Percentiles rank a stretch among this genome's conserved stretches.
phyloP scores from a whole-genome alignment of 2,797 vertebrate species.

The Phalloptychus januarius region DNA sequence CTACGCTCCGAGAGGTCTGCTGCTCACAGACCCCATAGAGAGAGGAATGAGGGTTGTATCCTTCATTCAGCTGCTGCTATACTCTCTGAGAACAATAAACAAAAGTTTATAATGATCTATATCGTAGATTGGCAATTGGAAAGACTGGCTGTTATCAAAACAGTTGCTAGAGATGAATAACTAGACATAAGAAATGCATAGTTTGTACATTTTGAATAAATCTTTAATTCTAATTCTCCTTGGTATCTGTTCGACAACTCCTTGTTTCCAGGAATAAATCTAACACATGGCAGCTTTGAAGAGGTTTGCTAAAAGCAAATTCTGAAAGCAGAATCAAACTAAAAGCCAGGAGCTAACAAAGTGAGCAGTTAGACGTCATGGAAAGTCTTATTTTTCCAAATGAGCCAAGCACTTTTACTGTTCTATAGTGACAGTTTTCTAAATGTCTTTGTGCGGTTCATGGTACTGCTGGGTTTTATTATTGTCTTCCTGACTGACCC shows the following conservation, averaged over 20 bases:
- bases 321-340: slow-evolving; percentile 1
- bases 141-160: slow-evolving; percentile 1
- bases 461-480: slow-evolving; percentile 6
- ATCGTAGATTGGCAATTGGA: slow-evolving; percentile 1
- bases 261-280: slow-evolving; percentile 7
- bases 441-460: slow-evolving; percentile 1
- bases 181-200: slow-evolving; percentile 12
- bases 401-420: background rate
- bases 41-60: slow-evolving; percentile 98
- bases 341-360: background rate
- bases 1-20: slow-evolving; percentile 91
- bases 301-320: slow-evolving; percentile 25
- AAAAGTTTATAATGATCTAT: background rate
- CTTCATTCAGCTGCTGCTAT: slow-evolving; percentile 68
- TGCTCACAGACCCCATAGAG: slow-evolving; percentile 95
- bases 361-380: background rate
- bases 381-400: background rate
- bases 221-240: slow-evolving; percentile 10
- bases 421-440: slow-evolving; percentile 7
- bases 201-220: slow-evolving; percentile 22
- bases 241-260: background rate
- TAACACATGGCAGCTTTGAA: slow-evolving; percentile 16
- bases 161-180: slow-evolving; percentile 26
- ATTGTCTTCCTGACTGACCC: slow-evolving; percentile 20
- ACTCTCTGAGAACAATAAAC: background rate